phyloP scores from a whole-genome alignment of 53 echinoderm and acorn worm genomes.

The Echinarachnius parma region DNA sequence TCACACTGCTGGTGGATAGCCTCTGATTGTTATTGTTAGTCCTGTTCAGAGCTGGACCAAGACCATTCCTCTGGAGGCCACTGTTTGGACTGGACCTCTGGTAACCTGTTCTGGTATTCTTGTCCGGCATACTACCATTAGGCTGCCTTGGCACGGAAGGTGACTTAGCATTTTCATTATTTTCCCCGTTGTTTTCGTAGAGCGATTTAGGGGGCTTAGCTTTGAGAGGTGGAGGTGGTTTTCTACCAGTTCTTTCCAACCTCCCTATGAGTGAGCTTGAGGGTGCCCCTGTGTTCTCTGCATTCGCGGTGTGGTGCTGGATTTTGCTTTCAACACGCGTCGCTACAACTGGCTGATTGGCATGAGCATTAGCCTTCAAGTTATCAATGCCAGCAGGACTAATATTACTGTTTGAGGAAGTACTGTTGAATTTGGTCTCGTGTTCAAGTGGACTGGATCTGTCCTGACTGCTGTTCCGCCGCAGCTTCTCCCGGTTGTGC shows the following conservation, averaged over 20 bases:
- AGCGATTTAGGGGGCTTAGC: constrained; percentile 54
- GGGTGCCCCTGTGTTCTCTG: constrained; percentile 29
- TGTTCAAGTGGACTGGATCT: constrained; percentile 32
- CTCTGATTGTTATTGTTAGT: not conserved
- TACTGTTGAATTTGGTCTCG: constrained; percentile 32
- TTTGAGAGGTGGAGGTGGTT: constrained; percentile 68
- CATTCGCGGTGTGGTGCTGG: constrained; percentile 33
- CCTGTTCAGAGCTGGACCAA: constrained; percentile 13
- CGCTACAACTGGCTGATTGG: constrained; percentile 32
- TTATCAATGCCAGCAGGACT: constrained; percentile 4
- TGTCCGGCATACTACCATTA: constrained; percentile 19
- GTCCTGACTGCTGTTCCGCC: constrained; percentile 18
- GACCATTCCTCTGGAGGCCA: constrained; percentile 5
- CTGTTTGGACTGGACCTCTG: not conserved
- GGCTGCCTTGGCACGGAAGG: constrained; percentile 11
- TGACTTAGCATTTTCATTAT: not conserved
- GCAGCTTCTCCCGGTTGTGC: constrained; percentile 37
- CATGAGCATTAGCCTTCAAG: not conserved
- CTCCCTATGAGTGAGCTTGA: not conserved
- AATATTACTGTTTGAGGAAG: constrained; percentile 34
- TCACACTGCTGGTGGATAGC: constrained; percentile 22
- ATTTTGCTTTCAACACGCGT: constrained; percentile 34
- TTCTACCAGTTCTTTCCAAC: constrained; percentile 14
- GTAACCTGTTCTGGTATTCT: constrained; percentile 7
- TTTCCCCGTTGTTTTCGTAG: not conserved